Base-by-base conservation (phyloP, 2,113 vertebrate genomes). In the Amblyornis subalaris region DNA sequence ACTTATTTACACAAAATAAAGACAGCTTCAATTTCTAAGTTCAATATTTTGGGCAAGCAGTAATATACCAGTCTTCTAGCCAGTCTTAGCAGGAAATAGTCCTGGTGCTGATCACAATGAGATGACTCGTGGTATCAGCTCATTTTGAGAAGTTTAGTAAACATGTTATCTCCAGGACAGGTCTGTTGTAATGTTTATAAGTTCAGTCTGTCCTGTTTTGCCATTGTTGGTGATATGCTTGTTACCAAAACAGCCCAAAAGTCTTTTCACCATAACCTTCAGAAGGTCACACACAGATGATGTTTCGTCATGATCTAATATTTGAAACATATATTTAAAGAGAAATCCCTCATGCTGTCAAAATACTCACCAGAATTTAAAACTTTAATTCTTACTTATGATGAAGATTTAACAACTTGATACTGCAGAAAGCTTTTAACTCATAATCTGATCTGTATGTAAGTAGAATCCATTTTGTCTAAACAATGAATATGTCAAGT, bases 1-100 rank as follows among this genome's bases (percentile, higher is more conserved):
- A 20, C 94, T 96, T 98, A 97, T 98, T 98, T 98, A 98, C 98
- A 98, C 96, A 97, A 98, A 98, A 98, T 95, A 98, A 70, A 96
- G 88, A 45, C 72, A 79, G 91, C 54, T 78, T 91, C 77, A 31
- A 90, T 87, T 71, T 10, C 16, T 67, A 92, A 81, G 78, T 94
- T 94, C 92, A 96, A 72, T 98, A 96, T 98, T 98, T 97, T 95
- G 96, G 96, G 85, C 87, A 94, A 95, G 90, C 89, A 81, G 47
- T 77, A 88, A 82, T 77, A 85, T 84, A 93, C 77, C 93, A 85
- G 72, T 82, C 87, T 92, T n/a, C 12, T 69, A 95, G 95, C 98
- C 91, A 92, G 98, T 98, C 86, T 47, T 72, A 97, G 94, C 98
- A 98, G 97, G 98, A 93, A 94, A 77, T 45, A 83, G 74, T 67